Evolutionary conservation across 1,140 invertebrate genomes (phyloP).

Genomic region (Leptinotarsa lineolata): DNA sequence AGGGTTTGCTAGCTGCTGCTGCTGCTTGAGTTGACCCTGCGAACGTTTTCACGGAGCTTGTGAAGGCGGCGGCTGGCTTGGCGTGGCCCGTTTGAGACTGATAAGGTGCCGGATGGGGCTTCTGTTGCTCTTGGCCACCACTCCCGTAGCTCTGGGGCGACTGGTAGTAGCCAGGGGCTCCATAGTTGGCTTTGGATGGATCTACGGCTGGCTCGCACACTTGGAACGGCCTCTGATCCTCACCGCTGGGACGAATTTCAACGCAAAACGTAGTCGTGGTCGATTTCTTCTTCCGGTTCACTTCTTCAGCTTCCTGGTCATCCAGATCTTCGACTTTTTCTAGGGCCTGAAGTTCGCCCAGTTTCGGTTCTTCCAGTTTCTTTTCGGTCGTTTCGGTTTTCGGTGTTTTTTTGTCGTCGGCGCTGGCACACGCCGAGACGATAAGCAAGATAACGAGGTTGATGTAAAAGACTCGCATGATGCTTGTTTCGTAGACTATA

Average conservation of each 20-base stretch:
- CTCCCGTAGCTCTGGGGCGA: not conserved
- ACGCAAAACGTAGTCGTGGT: constrained; percentile 54
- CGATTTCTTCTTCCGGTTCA: constrained; percentile 50
- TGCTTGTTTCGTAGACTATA: not conserved
- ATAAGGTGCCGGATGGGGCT: not conserved
- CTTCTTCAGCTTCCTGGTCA: not conserved
- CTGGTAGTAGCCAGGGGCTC: not conserved
- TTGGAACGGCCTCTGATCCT: constrained; percentile 51
- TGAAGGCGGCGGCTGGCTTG: constrained; percentile 29
- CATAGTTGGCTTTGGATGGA: constrained; percentile 16
- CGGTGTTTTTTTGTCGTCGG: not conserved
- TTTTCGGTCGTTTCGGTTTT: not conserved
- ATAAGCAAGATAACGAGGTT: not conserved
- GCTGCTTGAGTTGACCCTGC: constrained; percentile 7
- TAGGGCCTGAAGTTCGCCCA: not conserved
- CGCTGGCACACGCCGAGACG: not conserved
- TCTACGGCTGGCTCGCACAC: constrained; percentile 47
- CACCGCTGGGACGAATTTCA: constrained; percentile 50
- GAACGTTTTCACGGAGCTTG: constrained; percentile 24
- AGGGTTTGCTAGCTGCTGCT: constrained; percentile 11
- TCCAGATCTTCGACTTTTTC: constrained; percentile 9
- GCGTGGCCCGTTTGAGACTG: constrained; percentile 29
- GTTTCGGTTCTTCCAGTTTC: not conserved
- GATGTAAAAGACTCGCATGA: not conserved
- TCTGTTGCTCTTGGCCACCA: constrained; percentile 13